Percentiles rank a stretch among this genome's conserved stretches.
Conservation (phyloP, 2,113 vertebrate genomes). For the Microcebus tavaratra region DNA sequence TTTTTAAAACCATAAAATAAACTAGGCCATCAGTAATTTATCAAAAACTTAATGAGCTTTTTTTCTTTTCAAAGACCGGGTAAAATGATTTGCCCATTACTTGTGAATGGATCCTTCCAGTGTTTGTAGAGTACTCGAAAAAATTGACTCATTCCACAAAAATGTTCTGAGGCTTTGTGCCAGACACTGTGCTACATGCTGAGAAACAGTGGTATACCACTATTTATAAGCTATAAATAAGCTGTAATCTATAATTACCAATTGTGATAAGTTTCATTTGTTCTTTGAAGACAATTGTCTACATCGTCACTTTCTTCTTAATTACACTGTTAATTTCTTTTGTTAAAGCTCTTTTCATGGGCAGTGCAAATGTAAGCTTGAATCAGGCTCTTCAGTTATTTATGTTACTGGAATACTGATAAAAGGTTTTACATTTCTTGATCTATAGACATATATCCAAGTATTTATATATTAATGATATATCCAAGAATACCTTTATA, state of each 20-base stretch:
- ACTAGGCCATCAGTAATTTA: not conserved
- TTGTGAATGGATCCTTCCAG: not conserved
- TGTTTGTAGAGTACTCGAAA: not conserved
- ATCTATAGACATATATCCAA: slow-evolving; percentile 21
- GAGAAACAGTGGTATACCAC: not conserved
- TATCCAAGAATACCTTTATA: slow-evolving; percentile 25
- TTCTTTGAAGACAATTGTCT: not conserved
- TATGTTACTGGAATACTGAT: not conserved
- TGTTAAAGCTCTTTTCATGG: not conserved
- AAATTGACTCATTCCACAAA: not conserved
- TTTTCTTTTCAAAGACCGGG: not conserved
- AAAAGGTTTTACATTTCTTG: slow-evolving; percentile 35
- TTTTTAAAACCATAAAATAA: slow-evolving; percentile 24
- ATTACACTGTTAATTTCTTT: slow-evolving; percentile 48
- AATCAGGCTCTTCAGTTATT: not conserved
- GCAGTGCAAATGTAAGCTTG: not conserved
- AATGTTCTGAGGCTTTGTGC: not conserved
- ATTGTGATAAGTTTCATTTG: not conserved
- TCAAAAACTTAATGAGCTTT: not conserved
- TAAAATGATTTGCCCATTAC: not conserved
- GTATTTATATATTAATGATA: not conserved
- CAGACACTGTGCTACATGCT: not conserved
- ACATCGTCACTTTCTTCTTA: not conserved
- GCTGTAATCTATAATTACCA: not conserved
- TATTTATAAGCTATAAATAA: slow-evolving; percentile 7